Evolutionary conservation across 23 tunicate species (phyloP), one percentile per base, ranked within the genome.

Genomic region (Styela clava): DNA sequence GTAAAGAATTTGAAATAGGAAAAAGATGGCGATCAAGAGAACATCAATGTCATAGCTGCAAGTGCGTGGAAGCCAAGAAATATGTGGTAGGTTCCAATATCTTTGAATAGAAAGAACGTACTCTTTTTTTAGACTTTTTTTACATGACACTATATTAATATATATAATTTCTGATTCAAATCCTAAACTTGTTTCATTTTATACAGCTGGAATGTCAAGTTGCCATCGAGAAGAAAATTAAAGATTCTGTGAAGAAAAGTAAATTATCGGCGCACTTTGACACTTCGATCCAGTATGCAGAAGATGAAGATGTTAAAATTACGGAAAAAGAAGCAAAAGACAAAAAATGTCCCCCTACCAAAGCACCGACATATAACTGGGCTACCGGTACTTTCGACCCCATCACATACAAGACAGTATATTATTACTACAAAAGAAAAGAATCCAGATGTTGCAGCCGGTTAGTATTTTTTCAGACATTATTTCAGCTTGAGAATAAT

Each of bases 351-450:
- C 81, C 63, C 21, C 67, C 64, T 16, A 76, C 81, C 24, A 20
- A 1, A 52, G 81, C 67, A 52, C 81, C 65, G 18, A 30, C 81
- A 25, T 76, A 76, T 26, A 76, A 34, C 26, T 44, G 65, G 64
- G 32, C 1, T 16, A 76, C 64, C 23, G 81, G 81, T n/a, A 71
- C 77, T n/a, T 71, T 71, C 35, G 77, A 71, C 27, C 20, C 32
- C 3, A 34, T 71, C 23, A 71, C 77, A 32, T 71, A 71, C 35
- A 27, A 71, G 34, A 71, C 77, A n/a, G 35, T 71, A 2, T 28
- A 71, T 30, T 71, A 71, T 71, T 71, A 30, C 16, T 71, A 71
- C 35, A 19, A 26, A 33, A 71, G 34, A 32, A 71, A 16, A 30
- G 77, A 30, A 30, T 33, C 77, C 3, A 32, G 35, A 71, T 71